Conservation (phyloP, 2,888 invertebrate species). For the Drosophila atroscutellata region DNA sequence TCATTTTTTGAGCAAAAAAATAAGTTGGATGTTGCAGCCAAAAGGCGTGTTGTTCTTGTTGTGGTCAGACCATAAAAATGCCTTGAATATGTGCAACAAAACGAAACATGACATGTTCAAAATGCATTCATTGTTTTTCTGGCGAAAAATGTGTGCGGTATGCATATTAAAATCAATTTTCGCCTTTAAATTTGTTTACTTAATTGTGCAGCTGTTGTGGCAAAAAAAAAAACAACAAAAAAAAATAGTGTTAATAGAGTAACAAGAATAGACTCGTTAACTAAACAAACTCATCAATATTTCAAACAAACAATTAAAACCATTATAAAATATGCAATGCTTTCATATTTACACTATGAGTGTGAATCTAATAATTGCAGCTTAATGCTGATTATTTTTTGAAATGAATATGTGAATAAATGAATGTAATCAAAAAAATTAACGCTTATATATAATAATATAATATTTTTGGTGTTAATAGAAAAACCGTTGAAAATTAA, state of each 20-base stretch:
- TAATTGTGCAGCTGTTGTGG: slow-evolving; percentile 18
- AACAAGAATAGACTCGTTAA: not conserved
- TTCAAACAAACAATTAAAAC: not conserved
- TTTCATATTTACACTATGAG: not conserved
- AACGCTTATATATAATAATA: no score
- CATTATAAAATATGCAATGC: not conserved
- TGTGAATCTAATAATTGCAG: not conserved
- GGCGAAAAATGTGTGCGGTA: slow-evolving; percentile 33
- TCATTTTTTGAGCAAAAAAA: not conserved
- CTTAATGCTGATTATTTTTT: not conserved
- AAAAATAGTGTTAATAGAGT: slow-evolving; percentile 10
- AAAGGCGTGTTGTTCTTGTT: slow-evolving; percentile 27
- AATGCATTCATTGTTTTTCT: slow-evolving; percentile 30
- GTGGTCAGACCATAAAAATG: slow-evolving; percentile 36
- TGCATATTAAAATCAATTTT: slow-evolving; percentile 44
- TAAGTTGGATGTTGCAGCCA: slow-evolving; percentile 31
- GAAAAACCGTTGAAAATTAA: not conserved
- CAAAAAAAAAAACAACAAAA: not conserved
- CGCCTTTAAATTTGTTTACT: slow-evolving; percentile 20
- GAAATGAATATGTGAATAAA: not conserved
- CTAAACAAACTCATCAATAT: slow-evolving; percentile 3
- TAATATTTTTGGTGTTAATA: not conserved
- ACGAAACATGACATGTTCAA: slow-evolving; percentile 40
- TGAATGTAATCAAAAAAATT: not conserved
- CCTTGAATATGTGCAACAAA: not conserved